These are phyloP conservation scores for Zele albiditarsus DNA, from an alignment of 2,888 invertebrate genomes.

Conservation along the genomic window DNA sequence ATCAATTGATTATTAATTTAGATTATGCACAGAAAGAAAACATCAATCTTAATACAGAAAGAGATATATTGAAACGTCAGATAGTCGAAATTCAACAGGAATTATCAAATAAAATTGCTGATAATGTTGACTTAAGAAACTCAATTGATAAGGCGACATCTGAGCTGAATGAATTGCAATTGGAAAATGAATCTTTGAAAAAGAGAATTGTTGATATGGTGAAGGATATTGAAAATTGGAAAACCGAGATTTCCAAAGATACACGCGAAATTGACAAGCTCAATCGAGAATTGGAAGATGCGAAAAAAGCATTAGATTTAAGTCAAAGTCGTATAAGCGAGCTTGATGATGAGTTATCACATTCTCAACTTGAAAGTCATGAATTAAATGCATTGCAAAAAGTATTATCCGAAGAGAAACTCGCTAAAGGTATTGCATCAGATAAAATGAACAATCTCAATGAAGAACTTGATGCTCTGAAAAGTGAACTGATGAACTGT, in stretches of 20 bases:
- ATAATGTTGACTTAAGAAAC: constrained; percentile 47
- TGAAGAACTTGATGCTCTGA: constrained; percentile 47
- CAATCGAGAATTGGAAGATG: constrained; percentile 47
- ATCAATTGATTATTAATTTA: constrained; percentile 50
- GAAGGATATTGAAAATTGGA: constrained; percentile 51
- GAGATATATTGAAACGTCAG: constrained; percentile 43
- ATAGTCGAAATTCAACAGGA: constrained; percentile 40
- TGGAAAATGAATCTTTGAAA: constrained; percentile 44
- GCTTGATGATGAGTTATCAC: constrained; percentile 37
- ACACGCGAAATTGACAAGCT: constrained; percentile 51
- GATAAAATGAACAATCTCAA: constrained; percentile 22
- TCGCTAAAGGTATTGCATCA: constrained; percentile 42
- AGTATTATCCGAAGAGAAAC: constrained; percentile 42
- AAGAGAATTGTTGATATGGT: constrained; percentile 41
- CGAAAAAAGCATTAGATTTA: constrained; percentile 48
- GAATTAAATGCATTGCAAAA: constrained; percentile 41
- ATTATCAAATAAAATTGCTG: constrained; percentile 35
- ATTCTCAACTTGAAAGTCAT: constrained; percentile 22
- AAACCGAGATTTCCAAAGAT: constrained; percentile 48
- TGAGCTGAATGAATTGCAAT: constrained; percentile 36
- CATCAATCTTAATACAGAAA: constrained; percentile 35
- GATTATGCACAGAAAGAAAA: constrained; percentile 48
- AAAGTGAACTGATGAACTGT: constrained; percentile 49
- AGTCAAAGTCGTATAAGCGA: constrained; percentile 43
- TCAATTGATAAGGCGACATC: constrained; percentile 43